These are phyloP conservation scores for Megaceryle torquata DNA, from an alignment of 2,113 vertebrate species.

Conservation along the genomic window DNA sequence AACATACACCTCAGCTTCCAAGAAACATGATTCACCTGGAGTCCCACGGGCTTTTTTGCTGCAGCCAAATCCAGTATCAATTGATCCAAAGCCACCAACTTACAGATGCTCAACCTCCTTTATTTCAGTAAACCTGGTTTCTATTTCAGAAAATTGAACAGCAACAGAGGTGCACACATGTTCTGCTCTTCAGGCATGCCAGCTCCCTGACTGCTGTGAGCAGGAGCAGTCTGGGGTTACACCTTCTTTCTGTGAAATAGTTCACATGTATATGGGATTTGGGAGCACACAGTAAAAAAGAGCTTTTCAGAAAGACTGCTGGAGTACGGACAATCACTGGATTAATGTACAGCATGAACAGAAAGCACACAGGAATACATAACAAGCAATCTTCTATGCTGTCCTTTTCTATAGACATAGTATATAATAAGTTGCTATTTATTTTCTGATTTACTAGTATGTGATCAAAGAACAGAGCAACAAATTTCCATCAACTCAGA, in stretches of 20 bases:
- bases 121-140: constrained; percentile 5
- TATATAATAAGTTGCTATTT: not conserved
- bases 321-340: not conserved
- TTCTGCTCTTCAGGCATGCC: not conserved
- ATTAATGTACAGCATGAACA: not conserved
- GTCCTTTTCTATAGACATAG: not conserved
- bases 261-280: not conserved
- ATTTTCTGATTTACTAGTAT: not conserved
- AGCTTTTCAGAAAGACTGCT: not conserved
- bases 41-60: not conserved
- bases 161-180: not conserved
- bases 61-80: constrained; percentile 28
- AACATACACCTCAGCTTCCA: constrained; percentile 32
- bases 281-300: not conserved
- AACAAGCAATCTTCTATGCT: not conserved
- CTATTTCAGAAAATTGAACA: not conserved
- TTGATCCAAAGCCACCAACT: not conserved
- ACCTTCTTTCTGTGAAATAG: not conserved
- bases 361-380: not conserved
- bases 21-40: constrained; percentile 47
- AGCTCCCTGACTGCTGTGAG: not conserved
- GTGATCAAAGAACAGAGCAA: not conserved
- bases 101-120: not conserved
- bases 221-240: not conserved
- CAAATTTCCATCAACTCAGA: not conserved